Evolutionary conservation across 2,113 vertebrate species (phyloP), one percentile per base, ranked within the genome.

Genomic region (Marmota flaviventris): DNA sequence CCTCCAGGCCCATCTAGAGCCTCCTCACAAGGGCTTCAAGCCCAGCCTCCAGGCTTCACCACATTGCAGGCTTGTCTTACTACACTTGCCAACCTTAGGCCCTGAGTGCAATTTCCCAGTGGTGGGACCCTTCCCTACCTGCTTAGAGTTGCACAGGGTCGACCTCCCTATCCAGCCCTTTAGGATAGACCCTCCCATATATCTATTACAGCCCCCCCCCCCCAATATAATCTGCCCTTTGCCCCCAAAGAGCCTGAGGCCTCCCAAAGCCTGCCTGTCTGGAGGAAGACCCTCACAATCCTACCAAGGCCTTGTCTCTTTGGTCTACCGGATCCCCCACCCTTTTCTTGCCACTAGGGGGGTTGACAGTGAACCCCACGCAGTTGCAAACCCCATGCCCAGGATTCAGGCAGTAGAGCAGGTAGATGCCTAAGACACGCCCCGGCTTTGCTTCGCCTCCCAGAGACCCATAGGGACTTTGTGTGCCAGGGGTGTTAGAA

Each of bases 311-410:
- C 99, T 99, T 87, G 98, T 98, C 0, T 99, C 99, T 39, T 99
- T 99, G 9, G 99, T 99, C 96, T 98, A 98, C 98, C 99, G 99
- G 13, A 99, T 99, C 4, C 99, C 5, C 25, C 22, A 20, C 8
- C 24, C 99, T 99, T 82, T 97, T 97, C 37, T 98, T 99, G 65
- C 99, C 98, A 2, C 99, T 99, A 94, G 99, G 98, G 0, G 99
- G 99, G 83, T 99, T 99, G 70, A 99, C 99, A 0, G 99, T 99
- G 97, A 99, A 99, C n/a, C 99, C 99, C 81, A 99, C 99, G 87
- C 99, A 99, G 92, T 99, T 99, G 0, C 99, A 99, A 2, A 99
- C 99, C 20, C 98, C 98, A 78, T 99, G 99, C 82, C 99, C 99
- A 2, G 99, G 99, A 87, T 99, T 99, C 18, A 98, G 98, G 97